Base-by-base conservation (phyloP, 2,888 invertebrate species). In the Podotricha telesiphe region DNA sequence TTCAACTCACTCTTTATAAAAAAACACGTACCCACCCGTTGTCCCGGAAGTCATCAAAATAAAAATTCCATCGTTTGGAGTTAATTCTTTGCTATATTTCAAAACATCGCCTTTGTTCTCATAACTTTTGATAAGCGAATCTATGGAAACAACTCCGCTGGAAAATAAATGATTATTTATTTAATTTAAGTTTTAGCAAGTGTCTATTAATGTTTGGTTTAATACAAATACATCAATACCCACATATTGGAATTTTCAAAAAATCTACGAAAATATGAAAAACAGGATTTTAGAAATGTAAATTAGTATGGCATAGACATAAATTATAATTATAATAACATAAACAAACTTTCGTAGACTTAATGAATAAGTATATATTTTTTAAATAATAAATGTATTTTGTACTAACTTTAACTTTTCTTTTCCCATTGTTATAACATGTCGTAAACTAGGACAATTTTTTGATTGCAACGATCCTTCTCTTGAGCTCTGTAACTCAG, bases 41-140 rank as follows among this genome's bases (percentile, higher is more conserved):
- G 93, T 93, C 0, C 93, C 93, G 8, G 98, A 98, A 5, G 98
- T 98, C 79, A 97, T 97, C 83, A 97, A 95, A 76, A 98, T 96
- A 80, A 96, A 95, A 73, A 94, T 94, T 3, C 96, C 95, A 65
- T 96, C 95, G 79, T 96, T 95, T 15, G 96, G 94, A 62, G 95
- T 94, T 5, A 97, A 90, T 34, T 91, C 88, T 19, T 86, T 83
- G 76, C 95, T 95, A 65, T 87, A 89, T 61, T 77, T 79, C 0
- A 87, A 82, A 19, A 86, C 81, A 11, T 84, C 82, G 34, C 76
- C 78, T 15, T 76, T 79, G 48, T 81, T 83, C 40, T 73, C 78
- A 56, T 83, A 79, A 0, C 82, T 80, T 8, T 74, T 75, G n/a
- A 86, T 74, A 7, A 93, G 71, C 0, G 84, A 78, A 22, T 85